Percentiles rank a stretch among this genome's conserved stretches.
phyloP scores from a whole-genome alignment of 2,113 vertebrate genomes.

The Pseudorectes ferrugineus region DNA sequence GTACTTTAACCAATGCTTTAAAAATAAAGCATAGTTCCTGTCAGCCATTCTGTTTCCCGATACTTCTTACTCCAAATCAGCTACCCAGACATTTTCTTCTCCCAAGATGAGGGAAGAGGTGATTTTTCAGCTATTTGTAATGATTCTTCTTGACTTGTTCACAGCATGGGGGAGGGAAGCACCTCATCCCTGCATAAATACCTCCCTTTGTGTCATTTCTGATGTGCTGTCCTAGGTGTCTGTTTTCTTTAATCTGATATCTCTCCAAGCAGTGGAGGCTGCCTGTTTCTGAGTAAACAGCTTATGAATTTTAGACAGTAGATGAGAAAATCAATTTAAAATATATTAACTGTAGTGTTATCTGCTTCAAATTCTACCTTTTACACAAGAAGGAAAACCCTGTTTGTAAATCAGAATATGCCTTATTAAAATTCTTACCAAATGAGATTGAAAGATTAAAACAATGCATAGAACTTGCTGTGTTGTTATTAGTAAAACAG shows the following conservation, averaged over 20 bases:
- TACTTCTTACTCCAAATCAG: constrained; percentile 1
- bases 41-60: not conserved
- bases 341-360: not conserved
- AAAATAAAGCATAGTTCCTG: constrained; percentile 16
- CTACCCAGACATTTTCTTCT: not conserved
- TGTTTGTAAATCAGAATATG: not conserved
- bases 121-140: constrained; percentile 20
- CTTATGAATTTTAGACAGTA: constrained; percentile 19
- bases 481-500: not conserved
- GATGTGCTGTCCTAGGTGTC: not conserved
- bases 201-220: not conserved
- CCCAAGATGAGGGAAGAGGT: not conserved
- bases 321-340: constrained; percentile 16
- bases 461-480: not conserved
- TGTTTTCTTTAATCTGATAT: constrained; percentile 12
- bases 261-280: not conserved
- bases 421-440: not conserved
- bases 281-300: not conserved
- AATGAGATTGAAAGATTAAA: not conserved
- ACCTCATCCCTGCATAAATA: not conserved
- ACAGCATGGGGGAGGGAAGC: not conserved
- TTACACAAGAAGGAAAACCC: not conserved
- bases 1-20: not conserved
- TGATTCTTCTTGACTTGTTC: not conserved
- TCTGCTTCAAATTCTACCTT: not conserved